phyloP scores from a whole-genome alignment of 1,140 invertebrate species.

The Ips typographus region DNA sequence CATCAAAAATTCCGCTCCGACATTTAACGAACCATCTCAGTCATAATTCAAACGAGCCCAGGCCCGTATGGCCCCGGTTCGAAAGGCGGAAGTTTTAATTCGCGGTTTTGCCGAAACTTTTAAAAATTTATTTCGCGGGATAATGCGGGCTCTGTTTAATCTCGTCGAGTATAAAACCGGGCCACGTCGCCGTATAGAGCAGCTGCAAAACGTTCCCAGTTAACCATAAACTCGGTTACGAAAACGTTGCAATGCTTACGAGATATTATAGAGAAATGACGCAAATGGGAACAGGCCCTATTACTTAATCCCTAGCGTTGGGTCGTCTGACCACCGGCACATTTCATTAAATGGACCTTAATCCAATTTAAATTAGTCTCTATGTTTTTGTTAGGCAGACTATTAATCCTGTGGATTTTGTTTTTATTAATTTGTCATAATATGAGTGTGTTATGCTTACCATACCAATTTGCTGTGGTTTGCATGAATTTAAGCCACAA shows the following conservation, averaged over 20 bases:
- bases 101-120: constrained; percentile 2
- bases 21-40: neutral
- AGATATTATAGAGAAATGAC: constrained; percentile 10
- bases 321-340: neutral
- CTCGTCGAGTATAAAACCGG: constrained; percentile 18
- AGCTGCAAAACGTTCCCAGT: constrained; percentile 23
- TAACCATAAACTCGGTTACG: constrained; percentile 18
- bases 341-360: no score
- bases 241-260: constrained; percentile 6
- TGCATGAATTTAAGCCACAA: no score
- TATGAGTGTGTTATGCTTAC: no score
- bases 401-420: no score
- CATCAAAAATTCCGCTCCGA: neutral
- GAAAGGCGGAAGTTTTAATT: constrained; percentile 1
- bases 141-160: constrained; percentile 19
- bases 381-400: no score
- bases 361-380: no score
- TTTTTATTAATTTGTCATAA: no score
- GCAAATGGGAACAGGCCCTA: constrained; percentile 7
- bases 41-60: neutral
- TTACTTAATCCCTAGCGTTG: neutral
- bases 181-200: constrained; percentile 5
- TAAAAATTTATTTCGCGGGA: constrained; percentile 5
- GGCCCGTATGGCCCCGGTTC: neutral
- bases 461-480: no score